These are phyloP conservation scores for Neocrepidodera transversa DNA, from an alignment of 2,888 invertebrate genomes.

Conservation along the genomic window DNA sequence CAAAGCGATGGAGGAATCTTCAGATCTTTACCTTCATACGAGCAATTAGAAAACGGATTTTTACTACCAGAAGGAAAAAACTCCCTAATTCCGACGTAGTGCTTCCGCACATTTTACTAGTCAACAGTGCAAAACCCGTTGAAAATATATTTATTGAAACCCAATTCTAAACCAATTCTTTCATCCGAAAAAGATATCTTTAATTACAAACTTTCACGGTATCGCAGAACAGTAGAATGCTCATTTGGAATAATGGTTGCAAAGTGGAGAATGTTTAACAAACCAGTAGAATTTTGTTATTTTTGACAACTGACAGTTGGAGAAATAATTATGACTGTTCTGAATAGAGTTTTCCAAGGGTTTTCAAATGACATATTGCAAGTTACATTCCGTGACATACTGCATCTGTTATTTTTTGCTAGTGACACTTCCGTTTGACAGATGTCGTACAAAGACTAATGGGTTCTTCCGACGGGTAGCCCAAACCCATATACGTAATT, in stretches of 20 bases:
- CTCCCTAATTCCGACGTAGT: slow-evolving; percentile 31
- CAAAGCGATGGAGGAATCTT: slow-evolving; percentile 44
- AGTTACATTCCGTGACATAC: no score
- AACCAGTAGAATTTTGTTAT: slow-evolving; percentile 27
- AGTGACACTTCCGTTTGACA: no score
- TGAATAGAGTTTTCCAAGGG: no score
- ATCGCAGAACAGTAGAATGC: no score
- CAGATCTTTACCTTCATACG: slow-evolving; percentile 22
- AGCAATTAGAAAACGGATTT: slow-evolving; percentile 33
- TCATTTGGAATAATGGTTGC: slow-evolving; percentile 33
- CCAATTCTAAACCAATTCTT: slow-evolving; percentile 27
- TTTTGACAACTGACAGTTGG: no score
- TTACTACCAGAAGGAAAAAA: slow-evolving; percentile 33
- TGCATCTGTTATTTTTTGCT: no score
- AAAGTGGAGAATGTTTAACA: slow-evolving; percentile 33
- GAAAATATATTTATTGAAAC: slow-evolving; percentile 36
- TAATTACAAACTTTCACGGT: slow-evolving; percentile 5
- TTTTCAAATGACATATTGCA: no score
- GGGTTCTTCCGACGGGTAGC: no score
- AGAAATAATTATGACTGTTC: no score
- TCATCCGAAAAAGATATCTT: slow-evolving; percentile 26
- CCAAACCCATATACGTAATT: no score
- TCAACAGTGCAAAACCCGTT: slow-evolving; percentile 26
- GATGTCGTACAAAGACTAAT: no score
- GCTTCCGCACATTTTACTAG: slow-evolving; percentile 32